These are phyloP conservation scores for Myotis pilosus DNA, from an alignment of 2,797 vertebrate genomes.

Conservation along the genomic window DNA sequence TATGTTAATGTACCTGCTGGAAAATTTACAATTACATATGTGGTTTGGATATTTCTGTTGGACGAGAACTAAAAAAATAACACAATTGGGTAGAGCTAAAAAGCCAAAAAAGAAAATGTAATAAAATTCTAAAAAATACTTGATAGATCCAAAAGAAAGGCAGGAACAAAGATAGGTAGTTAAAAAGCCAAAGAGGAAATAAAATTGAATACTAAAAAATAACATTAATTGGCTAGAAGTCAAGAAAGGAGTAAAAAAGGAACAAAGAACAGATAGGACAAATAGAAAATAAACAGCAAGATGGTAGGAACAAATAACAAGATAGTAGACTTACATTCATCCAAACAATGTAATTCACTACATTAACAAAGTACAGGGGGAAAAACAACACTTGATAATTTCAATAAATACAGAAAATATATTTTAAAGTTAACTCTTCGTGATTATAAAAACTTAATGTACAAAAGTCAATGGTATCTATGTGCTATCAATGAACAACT, in stretches of 20 bases:
- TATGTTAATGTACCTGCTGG: neutral
- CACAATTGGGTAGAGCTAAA: neutral
- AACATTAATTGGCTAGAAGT: neutral
- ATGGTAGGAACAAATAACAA: neutral
- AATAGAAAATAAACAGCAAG: neutral
- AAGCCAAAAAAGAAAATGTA: slow-evolving; percentile 1
- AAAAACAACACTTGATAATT: neutral
- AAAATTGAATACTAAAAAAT: neutral
- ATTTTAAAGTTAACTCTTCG: slow-evolving; percentile 36
- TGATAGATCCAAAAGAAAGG: neutral
- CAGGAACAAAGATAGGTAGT: neutral
- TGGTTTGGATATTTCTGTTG: neutral
- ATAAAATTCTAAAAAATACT: slow-evolving; percentile 7
- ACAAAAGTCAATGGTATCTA: neutral
- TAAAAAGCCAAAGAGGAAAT: neutral
- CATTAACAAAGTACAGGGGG: neutral
- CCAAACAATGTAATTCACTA: slow-evolving; percentile 1
- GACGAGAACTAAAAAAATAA: neutral
- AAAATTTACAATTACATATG: too few species aligned
- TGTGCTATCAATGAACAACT: neutral
- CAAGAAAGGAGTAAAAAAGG: neutral
- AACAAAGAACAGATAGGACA: neutral
- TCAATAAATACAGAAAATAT: neutral
- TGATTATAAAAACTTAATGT: slow-evolving; percentile 14
- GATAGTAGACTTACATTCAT: neutral